These are phyloP conservation scores for Dasysyrphus tricinctus DNA, from an alignment of 2,888 invertebrate species.

Conservation along the genomic window DNA sequence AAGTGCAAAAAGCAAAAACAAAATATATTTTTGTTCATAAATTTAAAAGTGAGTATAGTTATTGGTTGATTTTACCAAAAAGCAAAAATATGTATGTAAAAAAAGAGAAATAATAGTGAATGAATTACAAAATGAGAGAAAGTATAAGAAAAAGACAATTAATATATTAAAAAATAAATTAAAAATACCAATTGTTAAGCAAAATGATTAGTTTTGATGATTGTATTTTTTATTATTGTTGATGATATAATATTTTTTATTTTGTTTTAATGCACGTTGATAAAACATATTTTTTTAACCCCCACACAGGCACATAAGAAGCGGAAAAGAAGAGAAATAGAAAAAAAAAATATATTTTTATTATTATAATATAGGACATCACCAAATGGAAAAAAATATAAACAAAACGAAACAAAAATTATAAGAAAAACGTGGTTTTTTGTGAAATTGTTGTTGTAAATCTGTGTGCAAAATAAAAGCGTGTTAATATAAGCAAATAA, in stretches of 20 bases:
- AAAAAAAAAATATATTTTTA: constrained; percentile 80
- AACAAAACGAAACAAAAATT: constrained; percentile 41
- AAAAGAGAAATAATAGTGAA: constrained; percentile 29
- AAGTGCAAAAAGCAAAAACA: constrained; percentile 67
- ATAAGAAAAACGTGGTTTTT: constrained; percentile 37
- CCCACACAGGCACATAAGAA: constrained; percentile 83
- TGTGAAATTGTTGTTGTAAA: constrained; percentile 47
- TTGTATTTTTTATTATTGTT: constrained; percentile 39
- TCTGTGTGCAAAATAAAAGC: constrained; percentile 34
- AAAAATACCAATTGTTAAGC: constrained; percentile 63
- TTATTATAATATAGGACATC: constrained; percentile 76
- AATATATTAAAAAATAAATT: constrained; percentile 42
- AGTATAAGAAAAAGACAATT: constrained; percentile 42
- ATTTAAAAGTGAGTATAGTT: constrained; percentile 17
- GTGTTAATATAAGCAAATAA: constrained; percentile 34
- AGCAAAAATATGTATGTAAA: constrained; percentile 22
- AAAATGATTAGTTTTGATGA: constrained; percentile 67
- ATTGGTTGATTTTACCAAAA: constrained; percentile 30
- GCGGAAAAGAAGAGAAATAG: constrained; percentile 83
- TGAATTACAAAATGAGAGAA: constrained; percentile 49
- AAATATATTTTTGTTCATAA: constrained; percentile 35
- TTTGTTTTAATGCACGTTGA: constrained; percentile 72
- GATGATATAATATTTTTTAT: constrained; percentile 50
- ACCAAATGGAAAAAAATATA: constrained; percentile 62
- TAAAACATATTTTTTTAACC: constrained; percentile 79